Conservation (phyloP, 2,797 vertebrate species). For the Chelon auratus region DNA sequence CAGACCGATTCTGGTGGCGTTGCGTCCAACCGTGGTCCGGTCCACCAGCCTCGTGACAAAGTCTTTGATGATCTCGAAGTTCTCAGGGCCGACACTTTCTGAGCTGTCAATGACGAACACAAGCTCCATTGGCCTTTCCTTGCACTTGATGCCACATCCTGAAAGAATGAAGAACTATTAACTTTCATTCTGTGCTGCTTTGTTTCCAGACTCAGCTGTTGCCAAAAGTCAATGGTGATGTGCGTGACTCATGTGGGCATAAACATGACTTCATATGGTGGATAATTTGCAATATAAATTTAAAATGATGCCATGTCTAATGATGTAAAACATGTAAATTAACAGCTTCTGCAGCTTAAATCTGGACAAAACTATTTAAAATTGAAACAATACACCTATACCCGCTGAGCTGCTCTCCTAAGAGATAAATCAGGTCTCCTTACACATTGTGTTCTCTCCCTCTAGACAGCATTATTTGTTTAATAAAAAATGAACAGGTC, state of each 20-base stretch:
- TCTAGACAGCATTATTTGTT: not conserved
- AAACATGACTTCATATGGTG: not conserved
- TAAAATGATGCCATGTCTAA: too few species aligned
- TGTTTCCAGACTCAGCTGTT: too few species aligned
- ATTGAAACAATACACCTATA: too few species aligned
- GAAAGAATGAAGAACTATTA: slow-evolving; percentile 37
- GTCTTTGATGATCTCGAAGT: slow-evolving; percentile 95
- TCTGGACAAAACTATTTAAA: too few species aligned
- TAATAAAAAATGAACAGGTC: not conserved
- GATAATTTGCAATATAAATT: too few species aligned
- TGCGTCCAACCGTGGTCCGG: slow-evolving; percentile 90
- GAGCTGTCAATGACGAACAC: slow-evolving; percentile 96
- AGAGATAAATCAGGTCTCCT: not conserved
- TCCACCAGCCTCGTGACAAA: slow-evolving; percentile 93
- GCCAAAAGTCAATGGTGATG: too few species aligned
- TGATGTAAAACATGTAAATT: too few species aligned
- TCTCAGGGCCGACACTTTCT: slow-evolving; percentile 93
- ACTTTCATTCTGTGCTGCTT: too few species aligned
- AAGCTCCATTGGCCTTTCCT: slow-evolving; percentile 94
- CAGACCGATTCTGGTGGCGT: slow-evolving; percentile 91
- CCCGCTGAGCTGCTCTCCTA: not conserved
- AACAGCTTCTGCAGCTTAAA: not conserved
- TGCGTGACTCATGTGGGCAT: not conserved
- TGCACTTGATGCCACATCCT: slow-evolving; percentile 95
- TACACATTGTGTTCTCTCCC: not conserved